Evolutionary conservation across 2,888 invertebrate species (phyloP), one percentile per base, ranked within the genome.

Genomic region (Eristalis tenax): DNA sequence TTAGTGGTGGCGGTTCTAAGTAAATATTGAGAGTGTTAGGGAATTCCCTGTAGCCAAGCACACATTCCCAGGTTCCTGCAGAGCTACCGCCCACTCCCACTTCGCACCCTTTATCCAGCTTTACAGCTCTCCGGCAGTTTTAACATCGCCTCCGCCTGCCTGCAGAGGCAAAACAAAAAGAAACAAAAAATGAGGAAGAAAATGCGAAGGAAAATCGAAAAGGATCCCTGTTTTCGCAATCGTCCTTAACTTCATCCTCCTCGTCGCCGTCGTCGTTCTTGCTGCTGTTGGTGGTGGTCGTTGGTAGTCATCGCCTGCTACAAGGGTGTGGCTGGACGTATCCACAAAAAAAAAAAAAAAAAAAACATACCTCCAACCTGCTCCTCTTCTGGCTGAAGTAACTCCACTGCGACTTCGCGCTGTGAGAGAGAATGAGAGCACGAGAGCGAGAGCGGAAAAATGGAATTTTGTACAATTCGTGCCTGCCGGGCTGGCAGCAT

Each of bases 21-120:
- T 76, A 83, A 87, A 87, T 83, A 83, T n/a, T 50, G 50, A 13
- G 64, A 71, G 86, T 86, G 86, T 86, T 70, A 66, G 86, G 79
- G 83, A 83, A 87, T 87, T 83, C 83, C 87, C 87, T 83, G 22
- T 76, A 79, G 87, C 82, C 38, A 18, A 50, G 50, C 50, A 18
- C 50, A 50, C 50, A 50, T 18, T 50, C 18, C 18, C 50, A 50
- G 18, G 8, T 50, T n/a, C 50, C 18, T 18, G 50, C 18, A n/a
- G 6, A 50, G 50, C 38, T 13, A 38, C 0, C 50, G 18, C 8
- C 18, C 18, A 50, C 50, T 38, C 50, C 8, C n/a, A n/a, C n/a
- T n/a, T 18, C 50, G 50, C 50, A 50, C 50, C 50, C 50, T 50
- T 50, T 50, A 50, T 50, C 50, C 50, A 15, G 32, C 15, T 4